phyloP scores from a whole-genome alignment of 2,113 vertebrate genomes.

The Xyrauchen texanus region DNA sequence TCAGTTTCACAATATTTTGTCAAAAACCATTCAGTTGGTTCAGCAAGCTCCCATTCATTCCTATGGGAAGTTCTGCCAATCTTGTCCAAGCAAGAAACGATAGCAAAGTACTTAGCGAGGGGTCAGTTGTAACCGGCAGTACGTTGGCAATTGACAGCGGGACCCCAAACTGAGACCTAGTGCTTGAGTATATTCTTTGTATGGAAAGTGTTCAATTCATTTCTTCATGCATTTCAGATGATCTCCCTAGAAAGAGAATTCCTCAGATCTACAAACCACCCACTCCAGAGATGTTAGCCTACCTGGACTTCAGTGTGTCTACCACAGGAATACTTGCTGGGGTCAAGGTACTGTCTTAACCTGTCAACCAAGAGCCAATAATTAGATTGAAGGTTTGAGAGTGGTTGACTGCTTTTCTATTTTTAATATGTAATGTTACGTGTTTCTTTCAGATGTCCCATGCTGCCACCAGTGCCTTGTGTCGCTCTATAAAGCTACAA shows the following conservation, averaged over 20 bases:
- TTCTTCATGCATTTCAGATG: conserved; percentile 73
- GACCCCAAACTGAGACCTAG: no score
- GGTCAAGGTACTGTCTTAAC: conserved; percentile 83
- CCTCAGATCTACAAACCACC: conserved; percentile 85
- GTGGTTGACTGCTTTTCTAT: neutral
- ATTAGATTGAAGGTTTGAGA: no score
- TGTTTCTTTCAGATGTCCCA: conserved; percentile 87
- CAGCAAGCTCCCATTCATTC: no score
- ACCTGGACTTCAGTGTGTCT: conserved; percentile 97
- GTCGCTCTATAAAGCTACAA: conserved; percentile 95
- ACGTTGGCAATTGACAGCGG: no score
- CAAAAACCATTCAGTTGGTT: no score
- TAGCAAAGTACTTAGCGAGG: no score
- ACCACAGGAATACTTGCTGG: conserved; percentile 95
- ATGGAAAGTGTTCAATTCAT: neutral
- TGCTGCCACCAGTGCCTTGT: conserved; percentile 92
- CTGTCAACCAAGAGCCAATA: neutral
- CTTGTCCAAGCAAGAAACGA: no score
- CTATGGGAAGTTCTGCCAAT: no score
- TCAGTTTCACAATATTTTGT: no score
- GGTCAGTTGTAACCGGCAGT: no score
- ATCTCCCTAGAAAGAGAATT: conserved; percentile 90
- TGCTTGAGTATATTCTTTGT: no score
- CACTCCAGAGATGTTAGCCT: conserved; percentile 88
- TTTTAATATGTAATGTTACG: neutral